Conservation (phyloP, 2,797 vertebrate species). For the Cottoperca gobio region DNA sequence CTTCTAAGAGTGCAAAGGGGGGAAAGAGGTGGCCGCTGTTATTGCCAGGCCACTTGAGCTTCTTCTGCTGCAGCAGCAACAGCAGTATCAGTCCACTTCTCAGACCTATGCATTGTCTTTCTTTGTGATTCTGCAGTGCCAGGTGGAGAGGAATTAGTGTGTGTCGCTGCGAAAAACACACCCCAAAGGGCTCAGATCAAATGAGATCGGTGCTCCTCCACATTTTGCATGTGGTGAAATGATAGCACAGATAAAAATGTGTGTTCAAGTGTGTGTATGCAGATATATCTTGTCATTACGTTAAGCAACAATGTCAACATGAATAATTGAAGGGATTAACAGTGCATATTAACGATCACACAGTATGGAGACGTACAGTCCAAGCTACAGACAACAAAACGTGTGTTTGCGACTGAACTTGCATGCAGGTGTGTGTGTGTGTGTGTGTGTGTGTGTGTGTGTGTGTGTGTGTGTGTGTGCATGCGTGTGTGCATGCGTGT, state of each 20-base stretch:
- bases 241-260: background rate
- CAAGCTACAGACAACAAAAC: constrained; percentile 23
- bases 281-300: constrained; percentile 33
- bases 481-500: background rate
- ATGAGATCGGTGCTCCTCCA: constrained; percentile 15
- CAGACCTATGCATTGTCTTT: constrained; percentile 15
- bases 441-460: background rate
- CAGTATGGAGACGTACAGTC: background rate
- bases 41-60: constrained; percentile 30
- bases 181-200: constrained; percentile 43
- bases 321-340: constrained; percentile 52
- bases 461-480: constrained; percentile 1
- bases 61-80: constrained; percentile 29
- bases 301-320: constrained; percentile 31
- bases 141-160: constrained; percentile 16
- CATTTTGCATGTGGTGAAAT: constrained; percentile 14
- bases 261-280: background rate
- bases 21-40: background rate
- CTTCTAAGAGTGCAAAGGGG: background rate
- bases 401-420: constrained; percentile 7
- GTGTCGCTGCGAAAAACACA: constrained; percentile 24
- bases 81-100: constrained; percentile 42
- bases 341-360: constrained; percentile 35
- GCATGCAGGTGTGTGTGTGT: constrained; percentile 7
- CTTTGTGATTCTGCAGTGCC: constrained; percentile 37